phyloP scores from a whole-genome alignment of 2,888 invertebrate species.

The Philaethria dido region DNA sequence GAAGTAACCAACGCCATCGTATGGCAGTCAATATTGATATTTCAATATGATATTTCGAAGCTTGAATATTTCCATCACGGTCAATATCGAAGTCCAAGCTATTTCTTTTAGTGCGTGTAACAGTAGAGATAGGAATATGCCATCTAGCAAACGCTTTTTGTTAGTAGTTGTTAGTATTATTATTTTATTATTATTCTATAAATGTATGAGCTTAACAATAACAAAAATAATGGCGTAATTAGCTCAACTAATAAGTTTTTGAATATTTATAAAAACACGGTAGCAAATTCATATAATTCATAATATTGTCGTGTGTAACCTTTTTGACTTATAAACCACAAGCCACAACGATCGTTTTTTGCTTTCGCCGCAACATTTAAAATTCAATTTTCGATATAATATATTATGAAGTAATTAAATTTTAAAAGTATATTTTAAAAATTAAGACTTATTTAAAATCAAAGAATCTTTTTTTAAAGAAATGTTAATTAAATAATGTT shows the following conservation, averaged over 20 bases:
- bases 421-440: too few species aligned
- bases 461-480: too few species aligned
- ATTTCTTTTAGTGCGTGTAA: neutral
- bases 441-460: too few species aligned
- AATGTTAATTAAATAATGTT: too few species aligned
- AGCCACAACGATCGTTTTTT: neutral
- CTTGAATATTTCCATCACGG: neutral
- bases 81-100: neutral
- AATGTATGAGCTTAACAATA: too few species aligned
- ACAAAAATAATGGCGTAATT: too few species aligned
- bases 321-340: neutral
- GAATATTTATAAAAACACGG: neutral
- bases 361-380: neutral
- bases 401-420: too few species aligned
- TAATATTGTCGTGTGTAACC: neutral
- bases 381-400: neutral
- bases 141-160: too few species aligned
- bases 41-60: neutral
- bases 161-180: too few species aligned
- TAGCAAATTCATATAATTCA: neutral
- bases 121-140: too few species aligned
- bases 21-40: neutral
- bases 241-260: neutral
- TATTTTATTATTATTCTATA: too few species aligned
- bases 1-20: neutral